Conservation (phyloP, 2,113 vertebrate species). For the Megaceryle maxima region DNA sequence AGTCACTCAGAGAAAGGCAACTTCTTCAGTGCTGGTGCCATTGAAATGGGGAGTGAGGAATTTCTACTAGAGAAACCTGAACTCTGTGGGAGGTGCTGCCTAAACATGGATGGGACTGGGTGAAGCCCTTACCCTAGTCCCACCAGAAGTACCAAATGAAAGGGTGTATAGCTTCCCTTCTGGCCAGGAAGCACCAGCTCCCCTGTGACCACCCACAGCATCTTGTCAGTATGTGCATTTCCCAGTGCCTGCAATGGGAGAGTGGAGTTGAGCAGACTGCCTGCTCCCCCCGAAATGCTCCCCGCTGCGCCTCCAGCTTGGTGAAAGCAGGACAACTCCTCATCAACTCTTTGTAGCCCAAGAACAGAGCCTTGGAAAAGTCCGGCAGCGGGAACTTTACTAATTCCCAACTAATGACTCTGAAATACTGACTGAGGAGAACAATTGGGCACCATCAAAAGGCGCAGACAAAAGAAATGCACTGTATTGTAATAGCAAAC, state of each 20-base stretch:
- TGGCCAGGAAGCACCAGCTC: background rate
- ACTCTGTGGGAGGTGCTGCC: background rate
- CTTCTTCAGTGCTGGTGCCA: background rate
- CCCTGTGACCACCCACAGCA: background rate
- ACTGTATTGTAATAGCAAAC: slow-evolving; percentile 13
- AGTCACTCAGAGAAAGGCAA: background rate
- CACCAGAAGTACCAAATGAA: background rate
- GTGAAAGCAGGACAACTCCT: slow-evolving; percentile 28
- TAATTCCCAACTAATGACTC: slow-evolving; percentile 41
- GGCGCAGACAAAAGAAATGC: background rate
- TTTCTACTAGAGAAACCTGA: background rate
- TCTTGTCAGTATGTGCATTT: background rate
- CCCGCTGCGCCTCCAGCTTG: background rate
- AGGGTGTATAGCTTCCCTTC: background rate
- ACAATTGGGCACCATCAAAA: slow-evolving; percentile 29
- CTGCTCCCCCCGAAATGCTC: background rate
- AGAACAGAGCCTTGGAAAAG: slow-evolving; percentile 40
- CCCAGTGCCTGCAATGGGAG: background rate
- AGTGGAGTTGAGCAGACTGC: background rate
- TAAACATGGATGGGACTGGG: rapidly evolving
- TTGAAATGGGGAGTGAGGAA: background rate
- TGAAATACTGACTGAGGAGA: slow-evolving; percentile 4
- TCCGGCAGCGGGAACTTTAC: slow-evolving; percentile 3
- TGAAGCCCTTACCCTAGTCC: background rate
- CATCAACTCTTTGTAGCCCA: background rate